phyloP scores from a whole-genome alignment of 2,797 vertebrate species.

The Meda fulgida region DNA sequence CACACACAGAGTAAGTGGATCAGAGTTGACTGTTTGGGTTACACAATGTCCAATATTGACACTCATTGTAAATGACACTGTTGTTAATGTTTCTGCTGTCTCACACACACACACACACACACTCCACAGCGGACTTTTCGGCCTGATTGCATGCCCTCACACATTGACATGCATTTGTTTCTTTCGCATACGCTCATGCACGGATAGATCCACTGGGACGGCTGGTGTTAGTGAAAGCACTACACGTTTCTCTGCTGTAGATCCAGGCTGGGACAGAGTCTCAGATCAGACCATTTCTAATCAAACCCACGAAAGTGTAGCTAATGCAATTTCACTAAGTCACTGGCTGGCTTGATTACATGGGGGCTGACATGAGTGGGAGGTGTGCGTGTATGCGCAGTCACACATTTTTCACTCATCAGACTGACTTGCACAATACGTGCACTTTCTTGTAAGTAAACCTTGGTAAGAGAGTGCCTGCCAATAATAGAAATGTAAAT shows the following conservation, averaged over 20 bases:
- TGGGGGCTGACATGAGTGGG: conserved; percentile 66
- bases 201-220: conserved; percentile 25
- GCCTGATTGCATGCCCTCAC: conserved; percentile 19
- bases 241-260: conserved; percentile 59
- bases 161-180: conserved; percentile 7
- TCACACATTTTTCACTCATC: conserved; percentile 31
- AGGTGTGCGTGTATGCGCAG: conserved; percentile 23
- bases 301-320: conserved; percentile 82
- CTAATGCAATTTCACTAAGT: conserved; percentile 89
- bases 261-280: conserved; percentile 69
- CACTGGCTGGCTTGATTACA: conserved; percentile 85
- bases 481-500: conserved; percentile 42
- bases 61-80: conserved; percentile 64
- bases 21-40: conserved; percentile 46
- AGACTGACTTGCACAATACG: conserved; percentile 24
- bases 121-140: neutral
- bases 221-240: conserved; percentile 68
- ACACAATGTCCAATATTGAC: conserved; percentile 52
- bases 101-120: neutral
- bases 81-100: conserved; percentile 31
- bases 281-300: conserved; percentile 82
- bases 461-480: conserved; percentile 61
- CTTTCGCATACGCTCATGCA: neutral
- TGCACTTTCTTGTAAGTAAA: conserved; percentile 25
- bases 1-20: conserved; percentile 53